Conservation (phyloP, 2,113 vertebrate species). For the Ophiodon elongatus region DNA sequence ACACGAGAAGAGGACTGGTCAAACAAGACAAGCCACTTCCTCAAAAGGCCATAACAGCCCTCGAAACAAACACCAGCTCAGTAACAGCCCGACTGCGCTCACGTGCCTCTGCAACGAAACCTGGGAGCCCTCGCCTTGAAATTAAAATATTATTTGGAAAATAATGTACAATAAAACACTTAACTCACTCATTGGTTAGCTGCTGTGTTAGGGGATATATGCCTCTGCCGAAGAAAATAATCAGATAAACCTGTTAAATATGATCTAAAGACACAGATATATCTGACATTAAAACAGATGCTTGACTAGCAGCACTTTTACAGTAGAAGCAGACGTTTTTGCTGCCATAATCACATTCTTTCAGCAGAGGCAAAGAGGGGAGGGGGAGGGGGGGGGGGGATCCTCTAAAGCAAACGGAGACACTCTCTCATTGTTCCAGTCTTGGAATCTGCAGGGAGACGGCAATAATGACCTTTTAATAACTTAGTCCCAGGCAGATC, state of each 20-base stretch:
- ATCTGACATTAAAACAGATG: constrained; percentile 17
- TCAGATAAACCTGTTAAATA: constrained; percentile 15
- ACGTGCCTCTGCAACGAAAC: constrained; percentile 17
- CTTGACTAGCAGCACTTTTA: constrained; percentile 19
- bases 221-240: constrained; percentile 3
- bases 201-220: not conserved
- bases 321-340: constrained; percentile 17
- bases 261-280: constrained; percentile 6
- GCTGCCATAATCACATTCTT: constrained; percentile 60
- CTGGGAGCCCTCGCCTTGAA: not conserved
- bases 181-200: constrained; percentile 2
- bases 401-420: constrained; percentile 59
- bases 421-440: constrained; percentile 71
- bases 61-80: constrained; percentile 67
- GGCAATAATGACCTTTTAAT: constrained; percentile 80
- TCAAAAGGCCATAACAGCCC: constrained; percentile 72
- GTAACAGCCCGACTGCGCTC: constrained; percentile 12
- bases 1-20: constrained; percentile 56
- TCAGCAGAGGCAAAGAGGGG: constrained; percentile 32
- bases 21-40: constrained; percentile 77
- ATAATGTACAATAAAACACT: constrained; percentile 14
- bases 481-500: constrained; percentile 70
- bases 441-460: constrained; percentile 65
- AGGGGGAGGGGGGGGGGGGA: not conserved
- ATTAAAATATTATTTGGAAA: constrained; percentile 32